Evolutionary conservation across 2,888 invertebrate species (phyloP).

Genomic region (Luperina nickerlii): DNA sequence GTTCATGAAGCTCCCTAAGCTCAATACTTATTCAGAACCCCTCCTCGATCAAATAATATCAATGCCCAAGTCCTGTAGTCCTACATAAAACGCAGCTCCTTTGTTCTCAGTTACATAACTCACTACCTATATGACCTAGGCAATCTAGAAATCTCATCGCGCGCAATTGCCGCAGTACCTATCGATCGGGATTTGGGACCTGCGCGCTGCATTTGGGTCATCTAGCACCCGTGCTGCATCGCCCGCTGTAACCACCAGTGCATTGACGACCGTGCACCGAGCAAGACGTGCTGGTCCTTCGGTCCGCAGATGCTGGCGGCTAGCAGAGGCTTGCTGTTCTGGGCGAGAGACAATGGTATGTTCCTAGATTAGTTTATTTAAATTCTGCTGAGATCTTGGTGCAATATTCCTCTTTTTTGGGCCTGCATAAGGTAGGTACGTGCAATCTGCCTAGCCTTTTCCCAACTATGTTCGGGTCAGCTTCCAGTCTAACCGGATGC

Average conservation of each 20-base stretch:
- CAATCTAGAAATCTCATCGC: not conserved
- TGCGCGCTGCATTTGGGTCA: conserved; percentile 44
- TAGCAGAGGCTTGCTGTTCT: not conserved
- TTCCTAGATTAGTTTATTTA: not conserved
- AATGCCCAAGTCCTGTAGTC: not conserved
- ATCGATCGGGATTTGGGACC: conserved; percentile 29
- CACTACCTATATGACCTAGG: not conserved
- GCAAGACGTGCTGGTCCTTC: conserved; percentile 19
- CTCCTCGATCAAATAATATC: not conserved
- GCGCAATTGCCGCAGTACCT: not conserved
- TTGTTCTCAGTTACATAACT: not conserved
- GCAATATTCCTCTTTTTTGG: not conserved
- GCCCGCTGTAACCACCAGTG: conserved; percentile 38
- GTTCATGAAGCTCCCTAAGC: too few relatives aligned
- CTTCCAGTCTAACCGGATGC: not conserved
- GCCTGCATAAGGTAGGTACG: not conserved
- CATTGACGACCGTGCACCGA: conserved; percentile 35
- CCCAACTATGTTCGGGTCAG: not conserved
- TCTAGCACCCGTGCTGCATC: not conserved
- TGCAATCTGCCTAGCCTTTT: not conserved
- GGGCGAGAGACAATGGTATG: conserved; percentile 28
- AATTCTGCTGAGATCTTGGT: not conserved
- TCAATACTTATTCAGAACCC: not conserved
- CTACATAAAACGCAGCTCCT: not conserved
- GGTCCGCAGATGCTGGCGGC: not conserved